Conservation (phyloP, 2,797 vertebrate genomes). For the Allobates femoralis region DNA sequence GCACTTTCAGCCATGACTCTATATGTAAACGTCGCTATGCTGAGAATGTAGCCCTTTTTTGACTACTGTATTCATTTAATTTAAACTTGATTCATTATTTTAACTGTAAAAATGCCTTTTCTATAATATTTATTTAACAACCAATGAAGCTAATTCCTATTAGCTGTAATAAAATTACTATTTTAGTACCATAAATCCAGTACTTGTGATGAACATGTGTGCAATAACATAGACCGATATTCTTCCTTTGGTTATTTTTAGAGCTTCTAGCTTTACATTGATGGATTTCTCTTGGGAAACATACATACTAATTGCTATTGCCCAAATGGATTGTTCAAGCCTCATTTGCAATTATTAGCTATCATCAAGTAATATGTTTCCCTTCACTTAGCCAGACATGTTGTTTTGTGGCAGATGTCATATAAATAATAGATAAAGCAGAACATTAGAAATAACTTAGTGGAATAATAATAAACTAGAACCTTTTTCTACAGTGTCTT, state of each 20-base stretch:
- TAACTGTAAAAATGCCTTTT: too few relatives aligned
- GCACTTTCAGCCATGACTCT: too few relatives aligned
- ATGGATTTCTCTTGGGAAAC: slow-evolving; percentile 18
- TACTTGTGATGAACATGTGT: background rate
- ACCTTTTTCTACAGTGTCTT: background rate
- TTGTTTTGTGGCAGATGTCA: slow-evolving; percentile 7
- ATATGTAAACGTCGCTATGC: too few relatives aligned
- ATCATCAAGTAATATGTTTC: slow-evolving; percentile 15
- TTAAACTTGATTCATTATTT: too few relatives aligned
- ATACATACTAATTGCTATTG: slow-evolving; percentile 25
- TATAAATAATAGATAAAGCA: slow-evolving; percentile 10
- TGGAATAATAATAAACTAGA: background rate
- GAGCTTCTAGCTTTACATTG: slow-evolving; percentile 7
- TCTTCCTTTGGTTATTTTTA: background rate
- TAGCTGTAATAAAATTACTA: too few relatives aligned
- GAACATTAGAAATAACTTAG: background rate
- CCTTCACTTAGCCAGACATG: background rate
- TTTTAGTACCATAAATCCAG: too few relatives aligned
- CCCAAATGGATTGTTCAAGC: slow-evolving; percentile 17
- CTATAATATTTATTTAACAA: too few relatives aligned
- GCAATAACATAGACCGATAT: background rate
- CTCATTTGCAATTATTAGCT: slow-evolving; percentile 4
- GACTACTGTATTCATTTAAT: too few relatives aligned
- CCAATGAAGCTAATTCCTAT: too few relatives aligned
- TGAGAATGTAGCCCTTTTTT: too few relatives aligned